A percentile compares a stretch with the other conserved stretches of the same genome.
Conservation (phyloP, 30 jellyfish, hydroid and myxozoan species). For the Chrysaora quinquecirrha region DNA sequence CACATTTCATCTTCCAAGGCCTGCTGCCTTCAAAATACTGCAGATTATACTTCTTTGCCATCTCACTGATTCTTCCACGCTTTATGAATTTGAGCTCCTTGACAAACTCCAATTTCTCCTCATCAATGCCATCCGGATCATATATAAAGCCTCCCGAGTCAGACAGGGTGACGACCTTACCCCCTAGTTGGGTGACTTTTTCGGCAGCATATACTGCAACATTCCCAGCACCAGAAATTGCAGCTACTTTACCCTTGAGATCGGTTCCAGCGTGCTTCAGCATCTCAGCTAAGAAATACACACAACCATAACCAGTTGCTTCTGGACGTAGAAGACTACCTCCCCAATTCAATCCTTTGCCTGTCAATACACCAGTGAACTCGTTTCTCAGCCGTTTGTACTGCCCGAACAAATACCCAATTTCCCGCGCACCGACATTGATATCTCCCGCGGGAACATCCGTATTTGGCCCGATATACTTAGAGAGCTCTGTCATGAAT, state of each 20-base stretch:
- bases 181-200: conserved; percentile 79
- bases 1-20: conserved; percentile 87
- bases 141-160: conserved; percentile 79
- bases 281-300: conserved; percentile 70
- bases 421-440: conserved; percentile 93
- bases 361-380: conserved; percentile 89
- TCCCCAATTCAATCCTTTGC: conserved; percentile 91
- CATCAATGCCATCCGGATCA: conserved; percentile 62
- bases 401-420: conserved; percentile 90
- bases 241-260: conserved; percentile 62
- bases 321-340: conserved; percentile 95
- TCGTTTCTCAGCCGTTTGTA: conserved; percentile 82
- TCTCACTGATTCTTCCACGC: conserved; percentile 81
- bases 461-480: conserved; percentile 82
- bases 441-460: conserved; percentile 98
- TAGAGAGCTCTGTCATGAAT: conserved; percentile 83
- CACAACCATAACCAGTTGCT: conserved; percentile 97
- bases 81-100: conserved; percentile 76
- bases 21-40: conserved; percentile 67
- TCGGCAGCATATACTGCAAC: conserved; percentile 91
- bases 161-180: conserved; percentile 83
- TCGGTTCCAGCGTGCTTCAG: conserved; percentile 54
- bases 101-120: conserved; percentile 47
- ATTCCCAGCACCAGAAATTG: conserved; percentile 92
- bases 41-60: conserved; percentile 46